Evolutionary conservation across 1,140 invertebrate species (phyloP).

Genomic region (Megathymus violae): DNA sequence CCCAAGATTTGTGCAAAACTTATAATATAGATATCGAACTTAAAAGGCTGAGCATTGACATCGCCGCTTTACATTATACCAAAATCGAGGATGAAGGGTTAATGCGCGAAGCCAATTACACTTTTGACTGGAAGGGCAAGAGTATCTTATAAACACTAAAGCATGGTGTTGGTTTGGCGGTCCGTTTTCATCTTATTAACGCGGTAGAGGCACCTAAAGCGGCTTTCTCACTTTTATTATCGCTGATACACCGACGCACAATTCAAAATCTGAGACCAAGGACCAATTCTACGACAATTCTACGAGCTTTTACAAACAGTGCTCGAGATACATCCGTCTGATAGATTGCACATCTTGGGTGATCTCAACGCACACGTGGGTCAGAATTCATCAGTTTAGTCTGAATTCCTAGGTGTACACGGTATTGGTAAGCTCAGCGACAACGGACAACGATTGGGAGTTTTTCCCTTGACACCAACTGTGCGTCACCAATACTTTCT

Average conservation of each 20-base stretch:
- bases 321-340: neutral
- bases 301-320: neutral
- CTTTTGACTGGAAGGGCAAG: neutral
- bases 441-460: slow-evolving; percentile 30
- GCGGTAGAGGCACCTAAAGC: neutral
- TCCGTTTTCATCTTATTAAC: neutral
- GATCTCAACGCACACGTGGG: slow-evolving; percentile 36
- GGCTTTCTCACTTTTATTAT: neutral
- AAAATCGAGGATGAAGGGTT: neutral
- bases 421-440: slow-evolving; percentile 34
- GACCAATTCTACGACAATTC: slow-evolving; percentile 37
- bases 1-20: slow-evolving; percentile 32
- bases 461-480: slow-evolving; percentile 21
- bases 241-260: slow-evolving; percentile 33
- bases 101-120: neutral
- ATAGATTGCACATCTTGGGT: neutral
- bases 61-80: neutral
- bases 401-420: slow-evolving; percentile 28
- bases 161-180: neutral
- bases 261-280: slow-evolving; percentile 21
- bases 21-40: neutral
- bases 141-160: neutral
- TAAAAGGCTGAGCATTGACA: neutral
- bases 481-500: slow-evolving; percentile 38
- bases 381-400: slow-evolving; percentile 10